Base-by-base conservation (phyloP, 1,140 invertebrate species). In the Daktulosphaira vitifoliae region DNA sequence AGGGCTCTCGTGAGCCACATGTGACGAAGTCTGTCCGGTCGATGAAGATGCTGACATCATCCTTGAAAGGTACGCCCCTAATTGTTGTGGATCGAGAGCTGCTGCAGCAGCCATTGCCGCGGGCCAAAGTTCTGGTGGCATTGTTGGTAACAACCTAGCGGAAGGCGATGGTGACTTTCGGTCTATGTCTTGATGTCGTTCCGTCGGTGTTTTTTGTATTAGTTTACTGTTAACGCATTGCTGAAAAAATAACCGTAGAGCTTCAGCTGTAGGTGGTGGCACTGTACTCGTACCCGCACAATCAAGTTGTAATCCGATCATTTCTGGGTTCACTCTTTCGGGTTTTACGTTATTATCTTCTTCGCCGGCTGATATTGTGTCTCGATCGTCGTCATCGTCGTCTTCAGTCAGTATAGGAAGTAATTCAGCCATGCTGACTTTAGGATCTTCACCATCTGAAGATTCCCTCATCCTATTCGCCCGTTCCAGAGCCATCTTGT, bases 401-500 rank as follows among this genome's bases (percentile, higher is more conserved):
- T 71, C 70, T 2, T 68, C 81, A 78, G 69, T 5, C 29, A 33
- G 11, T 15, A 16, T 16, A 6, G 37, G 53, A 6, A 59, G 15
- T 38, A 59, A 3, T 15, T 44, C 53, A 15, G 39, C 33, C 13
- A 2, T 13, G 0, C 2, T 26, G 8, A 37, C 51, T n/a, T 29
- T 62, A 25, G n/a, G 18, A 13, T 62, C 56, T 3, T 2, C 65
- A 54, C 13, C 66, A 52, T 22, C 8, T 18, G 23, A 52, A 56
- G 76, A 75, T 73, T 66, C 77, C n/a, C 54, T 62, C 16, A 29
- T 9, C 7, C 23, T 11, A 16, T 75, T 81, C 69, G 83, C 79
- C 62, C 83, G 78, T 72, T 85, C 82, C 76, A 85, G 78, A 37
- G 87, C 85, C 71, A 91, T 78, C 75, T 93, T 94, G 79, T 90